phyloP scores from a whole-genome alignment of 2,797 vertebrate species.

The Poecilia gillii region DNA sequence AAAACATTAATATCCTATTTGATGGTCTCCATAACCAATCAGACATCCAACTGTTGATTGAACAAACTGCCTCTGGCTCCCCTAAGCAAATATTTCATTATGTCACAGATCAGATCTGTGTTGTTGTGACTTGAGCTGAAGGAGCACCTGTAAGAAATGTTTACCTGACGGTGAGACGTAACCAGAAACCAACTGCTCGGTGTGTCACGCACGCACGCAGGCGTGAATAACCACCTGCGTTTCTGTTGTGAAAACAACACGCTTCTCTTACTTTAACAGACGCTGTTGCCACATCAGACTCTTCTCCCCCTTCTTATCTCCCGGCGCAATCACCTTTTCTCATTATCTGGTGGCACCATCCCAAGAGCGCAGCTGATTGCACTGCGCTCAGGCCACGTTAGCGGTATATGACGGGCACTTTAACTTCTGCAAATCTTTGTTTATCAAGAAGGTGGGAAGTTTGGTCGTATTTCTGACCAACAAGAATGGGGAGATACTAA shows the following conservation, averaged over 20 bases:
- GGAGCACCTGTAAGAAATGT: background rate
- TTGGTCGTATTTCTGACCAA: background rate
- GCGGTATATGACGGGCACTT: conserved; percentile 28
- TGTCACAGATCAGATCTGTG: background rate
- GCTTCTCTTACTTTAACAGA: conserved; percentile 55
- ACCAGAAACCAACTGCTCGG: conserved; percentile 35
- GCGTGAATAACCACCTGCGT: conserved; percentile 45
- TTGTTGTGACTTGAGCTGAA: background rate
- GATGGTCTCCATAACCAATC: background rate
- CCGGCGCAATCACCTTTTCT: conserved; percentile 37
- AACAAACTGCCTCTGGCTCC: background rate
- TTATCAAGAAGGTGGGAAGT: background rate
- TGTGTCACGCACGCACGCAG: conserved; percentile 34
- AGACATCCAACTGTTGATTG: background rate
- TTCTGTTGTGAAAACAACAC: conserved; percentile 71
- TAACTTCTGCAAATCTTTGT: conserved; percentile 28
- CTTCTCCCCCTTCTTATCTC: conserved; percentile 53
- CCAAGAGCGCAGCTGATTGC: conserved; percentile 18
- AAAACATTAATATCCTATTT: background rate
- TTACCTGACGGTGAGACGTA: conserved; percentile 28
- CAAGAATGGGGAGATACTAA: background rate
- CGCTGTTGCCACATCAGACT: conserved; percentile 71
- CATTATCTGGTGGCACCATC: conserved; percentile 34
- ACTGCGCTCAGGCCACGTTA: conserved; percentile 24
- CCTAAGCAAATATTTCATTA: background rate